Conservation (phyloP, 92 coral and sea anemone genomes). For the Siderastrea radians region DNA sequence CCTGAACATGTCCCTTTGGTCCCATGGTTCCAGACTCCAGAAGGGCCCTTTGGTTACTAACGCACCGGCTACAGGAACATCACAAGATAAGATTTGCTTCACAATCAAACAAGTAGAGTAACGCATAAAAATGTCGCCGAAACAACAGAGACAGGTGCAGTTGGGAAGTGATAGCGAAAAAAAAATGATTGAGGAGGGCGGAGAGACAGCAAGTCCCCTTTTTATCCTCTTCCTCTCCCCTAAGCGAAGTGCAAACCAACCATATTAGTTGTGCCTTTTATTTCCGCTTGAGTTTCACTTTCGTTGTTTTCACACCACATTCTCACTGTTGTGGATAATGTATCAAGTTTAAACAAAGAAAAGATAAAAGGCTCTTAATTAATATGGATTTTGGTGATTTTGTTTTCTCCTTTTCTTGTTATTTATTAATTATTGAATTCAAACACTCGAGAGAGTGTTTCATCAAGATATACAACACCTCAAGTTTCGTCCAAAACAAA, state of each 20-base stretch:
- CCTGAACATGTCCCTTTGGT: slow-evolving; percentile 99
- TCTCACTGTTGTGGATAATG: no score
- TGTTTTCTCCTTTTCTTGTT: no score
- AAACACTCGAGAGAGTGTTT: no score
- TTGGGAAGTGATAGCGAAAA: background rate
- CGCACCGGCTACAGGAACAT: slow-evolving; percentile 84
- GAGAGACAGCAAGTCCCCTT: background rate
- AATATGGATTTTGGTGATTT: no score
- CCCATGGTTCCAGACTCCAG: slow-evolving; percentile 99
- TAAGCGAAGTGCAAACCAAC: background rate
- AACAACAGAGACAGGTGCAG: background rate
- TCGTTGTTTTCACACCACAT: no score
- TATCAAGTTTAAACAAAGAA: no score
- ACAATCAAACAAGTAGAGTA: background rate
- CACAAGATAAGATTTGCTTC: background rate
- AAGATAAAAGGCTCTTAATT: no score
- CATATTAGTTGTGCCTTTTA: no score
- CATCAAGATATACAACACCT: no score
- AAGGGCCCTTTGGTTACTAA: slow-evolving; percentile 89
- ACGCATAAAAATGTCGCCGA: background rate
- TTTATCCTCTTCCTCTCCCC: background rate
- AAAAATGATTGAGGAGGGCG: background rate
- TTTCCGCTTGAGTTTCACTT: no score
- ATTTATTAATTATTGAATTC: no score
- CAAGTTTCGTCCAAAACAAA: no score